Evolutionary conservation across 2,113 vertebrate genomes (phyloP).

Genomic region (Chelonoidis abingdonii): DNA sequence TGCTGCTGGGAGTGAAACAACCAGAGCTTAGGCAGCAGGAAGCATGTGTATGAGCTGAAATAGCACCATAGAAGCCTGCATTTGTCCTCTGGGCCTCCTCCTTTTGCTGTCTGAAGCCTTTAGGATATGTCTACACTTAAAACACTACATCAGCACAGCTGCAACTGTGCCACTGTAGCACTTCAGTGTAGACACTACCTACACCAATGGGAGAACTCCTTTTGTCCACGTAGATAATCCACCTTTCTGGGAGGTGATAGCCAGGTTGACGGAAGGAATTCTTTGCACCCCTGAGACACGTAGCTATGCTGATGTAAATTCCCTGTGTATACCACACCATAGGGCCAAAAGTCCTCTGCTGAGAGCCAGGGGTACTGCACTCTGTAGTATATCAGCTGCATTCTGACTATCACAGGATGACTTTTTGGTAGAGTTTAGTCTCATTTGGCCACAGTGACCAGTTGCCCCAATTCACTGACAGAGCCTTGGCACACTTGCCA

Average conservation of each 20-base stretch:
- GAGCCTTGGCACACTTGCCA: background rate
- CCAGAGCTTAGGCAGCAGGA: background rate
- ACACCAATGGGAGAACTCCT: background rate
- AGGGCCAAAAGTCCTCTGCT: background rate
- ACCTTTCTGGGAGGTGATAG: background rate
- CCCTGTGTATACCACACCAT: background rate
- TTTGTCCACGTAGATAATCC: background rate
- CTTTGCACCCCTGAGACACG: background rate
- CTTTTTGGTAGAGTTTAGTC: background rate
- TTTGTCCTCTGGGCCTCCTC: background rate
- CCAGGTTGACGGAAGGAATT: background rate
- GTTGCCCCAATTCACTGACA: background rate
- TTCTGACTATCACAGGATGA: background rate
- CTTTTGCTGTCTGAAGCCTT: background rate
- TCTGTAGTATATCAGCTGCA: background rate
- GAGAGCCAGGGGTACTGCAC: accelerated
- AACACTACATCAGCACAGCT: too few relatives aligned
- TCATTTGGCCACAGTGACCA: background rate
- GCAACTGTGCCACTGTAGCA: background rate
- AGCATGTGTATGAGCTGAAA: background rate
- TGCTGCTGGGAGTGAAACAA: background rate
- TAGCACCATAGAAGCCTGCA: background rate
- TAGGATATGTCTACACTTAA: background rate
- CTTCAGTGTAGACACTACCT: background rate
- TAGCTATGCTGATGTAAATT: background rate